Base-by-base conservation (phyloP, 2,888 invertebrate species). In the Geotrupes spiniger region DNA sequence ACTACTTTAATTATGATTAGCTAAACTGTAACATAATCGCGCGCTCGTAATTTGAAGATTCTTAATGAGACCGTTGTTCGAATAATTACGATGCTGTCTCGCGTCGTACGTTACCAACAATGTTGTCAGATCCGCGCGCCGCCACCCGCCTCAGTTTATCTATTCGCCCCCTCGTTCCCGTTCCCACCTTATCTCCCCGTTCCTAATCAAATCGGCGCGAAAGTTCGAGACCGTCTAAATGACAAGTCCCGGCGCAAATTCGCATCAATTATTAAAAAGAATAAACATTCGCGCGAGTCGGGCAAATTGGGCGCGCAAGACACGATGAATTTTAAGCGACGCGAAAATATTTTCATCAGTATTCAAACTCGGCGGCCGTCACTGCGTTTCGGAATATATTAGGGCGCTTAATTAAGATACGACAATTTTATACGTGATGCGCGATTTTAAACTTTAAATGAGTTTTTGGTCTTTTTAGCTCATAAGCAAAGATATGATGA, bases 31-130 rank as follows among this genome's bases (percentile, higher is more conserved):
- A 64, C 62, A 58, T 62, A 62, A 65, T 65, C 63, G 60, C 50
- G 49, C 49, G 57, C 60, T 62, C 58, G 63, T 65, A 63, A 65
- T 65, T 60, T 62, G 60, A 64, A 63, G 61, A 59, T 60, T 57
- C 53, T 58, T 64, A 64, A 64, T 66, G 65, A 65, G 62, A 58
- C 62, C 58, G 63, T 62, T 64, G 65, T 66, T 64, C 62, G 57
- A 59, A 61, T 65, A 67, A 67, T 67, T 66, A 65, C 64, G 62
- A 59, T 60, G 42, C 25, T 57, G 61, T 58, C 57, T 57, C 46
- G n/a, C n/a, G 49, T 59, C 58, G 59, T 63, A 57, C 61, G 25
- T 21, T 14, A 59, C 57, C 59, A 63, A 63, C 64, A 64, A 63
- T 61, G 62, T 64, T 65, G 64, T 63, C 62, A 60, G 62, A 65